Evolutionary conservation across 1,140 invertebrate species (phyloP).

Genomic region (Leptinotarsa defecta): DNA sequence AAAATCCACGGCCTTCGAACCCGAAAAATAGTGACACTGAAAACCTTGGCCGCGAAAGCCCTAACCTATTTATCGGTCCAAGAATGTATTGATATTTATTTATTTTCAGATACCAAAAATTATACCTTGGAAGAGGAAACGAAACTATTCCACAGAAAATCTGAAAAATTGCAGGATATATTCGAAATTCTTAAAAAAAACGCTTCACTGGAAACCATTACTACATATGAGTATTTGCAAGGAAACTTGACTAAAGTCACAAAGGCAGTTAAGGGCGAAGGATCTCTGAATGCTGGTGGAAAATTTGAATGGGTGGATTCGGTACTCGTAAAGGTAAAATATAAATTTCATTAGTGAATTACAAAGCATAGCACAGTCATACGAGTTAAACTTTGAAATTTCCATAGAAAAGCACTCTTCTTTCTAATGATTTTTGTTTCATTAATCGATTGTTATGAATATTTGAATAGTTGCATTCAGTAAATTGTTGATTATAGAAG

Average conservation of each 20-base stretch:
- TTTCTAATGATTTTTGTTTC: no score
- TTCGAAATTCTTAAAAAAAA: constrained; percentile 45
- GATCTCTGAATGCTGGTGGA: constrained; percentile 75
- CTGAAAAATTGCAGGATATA: constrained; percentile 54
- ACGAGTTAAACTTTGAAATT: no score
- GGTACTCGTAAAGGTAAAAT: constrained; percentile 77
- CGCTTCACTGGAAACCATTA: neutral
- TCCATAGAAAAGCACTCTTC: no score
- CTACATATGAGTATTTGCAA: constrained; percentile 38
- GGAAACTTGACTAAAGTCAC: constrained; percentile 43
- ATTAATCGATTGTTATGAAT: no score
- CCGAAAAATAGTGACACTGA: no score
- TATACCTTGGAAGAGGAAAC: constrained; percentile 61
- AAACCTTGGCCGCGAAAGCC: no score
- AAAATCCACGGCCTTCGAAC: no score
- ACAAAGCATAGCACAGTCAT: no score
- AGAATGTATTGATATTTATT: neutral
- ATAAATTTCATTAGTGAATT: no score
- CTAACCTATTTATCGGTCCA: no score
- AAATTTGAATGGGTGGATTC: constrained; percentile 99
- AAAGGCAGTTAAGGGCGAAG: constrained; percentile 58
- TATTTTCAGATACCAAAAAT: constrained; percentile 42
- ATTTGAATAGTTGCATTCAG: no score
- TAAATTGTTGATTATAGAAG: no score
- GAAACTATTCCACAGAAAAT: constrained; percentile 61